Conservation (phyloP, 2,113 vertebrate species). For the Neomonachus schauinslandi region DNA sequence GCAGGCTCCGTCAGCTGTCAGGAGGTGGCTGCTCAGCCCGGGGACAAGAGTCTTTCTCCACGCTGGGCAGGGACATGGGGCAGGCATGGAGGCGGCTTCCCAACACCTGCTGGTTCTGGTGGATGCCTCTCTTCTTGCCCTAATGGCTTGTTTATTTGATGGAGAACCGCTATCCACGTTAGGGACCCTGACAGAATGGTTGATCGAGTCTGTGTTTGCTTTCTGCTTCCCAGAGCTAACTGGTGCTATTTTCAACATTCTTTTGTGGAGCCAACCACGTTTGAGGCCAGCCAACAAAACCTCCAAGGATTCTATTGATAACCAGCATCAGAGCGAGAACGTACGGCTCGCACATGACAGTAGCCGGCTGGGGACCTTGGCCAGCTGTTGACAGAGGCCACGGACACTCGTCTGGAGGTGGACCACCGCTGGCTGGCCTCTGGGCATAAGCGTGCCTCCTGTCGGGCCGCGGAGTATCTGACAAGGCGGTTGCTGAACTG, state of each 20-base stretch:
- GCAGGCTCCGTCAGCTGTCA: neutral
- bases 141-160: neutral
- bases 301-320: rapidly evolving
- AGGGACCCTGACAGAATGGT: neutral
- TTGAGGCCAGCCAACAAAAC: neutral
- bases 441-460: neutral
- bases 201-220: neutral
- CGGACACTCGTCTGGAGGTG: rapidly evolving
- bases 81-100: rapidly evolving
- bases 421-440: rapidly evolving
- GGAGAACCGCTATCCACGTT: neutral
- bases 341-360: rapidly evolving
- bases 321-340: neutral
- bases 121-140: neutral
- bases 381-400: neutral
- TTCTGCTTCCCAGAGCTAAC: neutral
- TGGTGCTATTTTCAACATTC: neutral
- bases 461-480: neutral
- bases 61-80: rapidly evolving
- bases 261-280: neutral
- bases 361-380: neutral
- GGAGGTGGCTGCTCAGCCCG: neutral
- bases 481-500: rapidly evolving
- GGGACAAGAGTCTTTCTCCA: neutral
- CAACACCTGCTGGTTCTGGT: neutral